These are phyloP conservation scores for Todus mexicanus DNA, from an alignment of 2,797 vertebrate genomes.

Conservation along the genomic window DNA sequence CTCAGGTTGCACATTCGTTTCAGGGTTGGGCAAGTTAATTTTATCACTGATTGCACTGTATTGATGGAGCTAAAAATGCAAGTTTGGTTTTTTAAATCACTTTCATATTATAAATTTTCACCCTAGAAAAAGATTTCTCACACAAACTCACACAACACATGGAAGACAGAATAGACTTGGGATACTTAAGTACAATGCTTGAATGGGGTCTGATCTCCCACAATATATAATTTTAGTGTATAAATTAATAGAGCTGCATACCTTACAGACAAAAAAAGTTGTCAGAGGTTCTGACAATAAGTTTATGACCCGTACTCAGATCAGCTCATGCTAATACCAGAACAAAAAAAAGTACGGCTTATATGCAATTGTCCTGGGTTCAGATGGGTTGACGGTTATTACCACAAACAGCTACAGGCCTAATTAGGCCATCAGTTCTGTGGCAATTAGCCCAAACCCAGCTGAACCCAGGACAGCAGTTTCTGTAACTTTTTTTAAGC, in stretches of 20 bases:
- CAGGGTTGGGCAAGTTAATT: neutral
- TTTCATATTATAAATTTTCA: neutral
- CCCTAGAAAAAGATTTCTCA: neutral
- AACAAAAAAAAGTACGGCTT: neutral
- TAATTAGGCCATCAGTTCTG: too few relatives aligned
- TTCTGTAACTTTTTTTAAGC: neutral
- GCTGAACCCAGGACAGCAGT: too few relatives aligned
- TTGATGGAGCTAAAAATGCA: neutral
- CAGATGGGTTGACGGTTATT: too few relatives aligned
- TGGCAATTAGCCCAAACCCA: too few relatives aligned
- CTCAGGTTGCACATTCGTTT: neutral
- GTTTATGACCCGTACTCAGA: neutral
- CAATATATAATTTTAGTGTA: neutral
- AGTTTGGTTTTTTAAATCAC: neutral
- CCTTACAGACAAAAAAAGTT: neutral
- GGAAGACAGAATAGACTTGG: neutral
- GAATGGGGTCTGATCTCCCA: neutral
- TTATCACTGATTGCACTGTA: neutral
- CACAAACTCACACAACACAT: neutral
- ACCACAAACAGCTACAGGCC: too few relatives aligned
- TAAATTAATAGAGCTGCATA: neutral
- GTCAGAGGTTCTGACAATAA: neutral
- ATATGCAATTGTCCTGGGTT: too few relatives aligned
- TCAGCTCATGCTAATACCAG: neutral
- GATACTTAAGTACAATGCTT: neutral